These are phyloP conservation scores for Drosophila mulleri DNA, from an alignment of 2,888 invertebrate species.

Conservation along the genomic window DNA sequence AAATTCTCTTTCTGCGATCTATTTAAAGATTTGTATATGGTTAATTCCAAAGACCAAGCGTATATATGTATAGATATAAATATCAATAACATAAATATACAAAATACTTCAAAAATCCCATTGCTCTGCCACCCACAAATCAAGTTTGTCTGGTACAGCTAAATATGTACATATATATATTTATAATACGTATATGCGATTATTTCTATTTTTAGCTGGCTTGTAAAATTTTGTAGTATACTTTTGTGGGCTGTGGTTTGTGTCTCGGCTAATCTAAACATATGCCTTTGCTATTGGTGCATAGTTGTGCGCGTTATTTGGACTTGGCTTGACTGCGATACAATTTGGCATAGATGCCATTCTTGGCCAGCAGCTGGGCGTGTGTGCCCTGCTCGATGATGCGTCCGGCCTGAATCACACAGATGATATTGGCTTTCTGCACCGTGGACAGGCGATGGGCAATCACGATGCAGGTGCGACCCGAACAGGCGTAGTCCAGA, in stretches of 20 bases:
- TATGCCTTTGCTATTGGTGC: constrained; percentile 1
- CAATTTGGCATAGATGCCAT: constrained; percentile 88
- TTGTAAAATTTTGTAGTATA: constrained; percentile 22
- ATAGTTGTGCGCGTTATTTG: constrained; percentile 29
- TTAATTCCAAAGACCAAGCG: neutral
- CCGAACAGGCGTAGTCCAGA: constrained; percentile 91
- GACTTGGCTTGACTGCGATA: constrained; percentile 87
- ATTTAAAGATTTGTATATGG: neutral
- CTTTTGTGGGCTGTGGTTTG: constrained; percentile 19
- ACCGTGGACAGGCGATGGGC: constrained; percentile 94
- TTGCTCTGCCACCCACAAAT: neutral
- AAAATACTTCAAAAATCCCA: neutral
- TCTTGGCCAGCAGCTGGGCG: constrained; percentile 88
- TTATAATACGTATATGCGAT: neutral
- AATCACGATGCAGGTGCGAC: constrained; percentile 93
- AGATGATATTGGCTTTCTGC: constrained; percentile 93
- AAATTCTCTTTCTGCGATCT: neutral
- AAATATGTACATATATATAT: too few species aligned
- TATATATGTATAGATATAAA: neutral
- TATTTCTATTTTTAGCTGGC: neutral
- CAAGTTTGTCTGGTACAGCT: constrained; percentile 5
- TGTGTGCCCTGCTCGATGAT: constrained; percentile 92
- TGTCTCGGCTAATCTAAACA: constrained; percentile 30
- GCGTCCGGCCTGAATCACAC: constrained; percentile 91
- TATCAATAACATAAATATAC: neutral